These are phyloP conservation scores for Pseudomyrmex sp. DNA, from an alignment of 1,140 invertebrate species.

Conservation along the genomic window DNA sequence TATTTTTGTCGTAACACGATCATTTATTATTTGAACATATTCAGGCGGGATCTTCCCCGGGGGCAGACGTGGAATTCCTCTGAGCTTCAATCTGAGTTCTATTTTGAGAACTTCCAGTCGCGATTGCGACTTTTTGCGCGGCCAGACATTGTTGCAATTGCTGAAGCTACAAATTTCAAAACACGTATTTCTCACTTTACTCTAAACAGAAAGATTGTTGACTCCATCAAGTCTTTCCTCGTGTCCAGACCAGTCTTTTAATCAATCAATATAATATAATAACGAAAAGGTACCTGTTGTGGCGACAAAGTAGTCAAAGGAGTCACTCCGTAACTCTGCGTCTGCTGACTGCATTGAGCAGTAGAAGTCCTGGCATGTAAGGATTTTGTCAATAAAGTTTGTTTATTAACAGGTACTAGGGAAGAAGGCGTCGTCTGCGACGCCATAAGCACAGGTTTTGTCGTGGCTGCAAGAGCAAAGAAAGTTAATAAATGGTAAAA, in stretches of 20 bases:
- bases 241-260: neutral
- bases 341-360: constrained; percentile 81
- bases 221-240: neutral
- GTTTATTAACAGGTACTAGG: constrained; percentile 83
- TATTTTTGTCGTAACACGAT: constrained; percentile 67
- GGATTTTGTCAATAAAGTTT: constrained; percentile 83
- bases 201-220: no score
- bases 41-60: constrained; percentile 78
- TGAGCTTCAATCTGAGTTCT: constrained; percentile 81
- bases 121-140: constrained; percentile 82
- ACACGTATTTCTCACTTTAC: constrained; percentile 11
- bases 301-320: constrained; percentile 82
- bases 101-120: constrained; percentile 78
- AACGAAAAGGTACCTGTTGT: constrained; percentile 79
- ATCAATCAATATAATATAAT: constrained; percentile 31
- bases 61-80: constrained; percentile 73
- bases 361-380: constrained; percentile 81
- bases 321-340: constrained; percentile 80
- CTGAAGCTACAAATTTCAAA: constrained; percentile 79
- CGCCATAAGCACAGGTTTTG: constrained; percentile 83
- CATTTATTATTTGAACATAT: constrained; percentile 74
- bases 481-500: neutral
- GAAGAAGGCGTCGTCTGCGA: constrained; percentile 82
- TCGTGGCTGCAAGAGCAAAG: constrained; percentile 77
- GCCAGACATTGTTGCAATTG: constrained; percentile 84